These are phyloP conservation scores for Dreissena polymorpha DNA, from an alignment of 1,140 invertebrate species.

Conservation along the genomic window DNA sequence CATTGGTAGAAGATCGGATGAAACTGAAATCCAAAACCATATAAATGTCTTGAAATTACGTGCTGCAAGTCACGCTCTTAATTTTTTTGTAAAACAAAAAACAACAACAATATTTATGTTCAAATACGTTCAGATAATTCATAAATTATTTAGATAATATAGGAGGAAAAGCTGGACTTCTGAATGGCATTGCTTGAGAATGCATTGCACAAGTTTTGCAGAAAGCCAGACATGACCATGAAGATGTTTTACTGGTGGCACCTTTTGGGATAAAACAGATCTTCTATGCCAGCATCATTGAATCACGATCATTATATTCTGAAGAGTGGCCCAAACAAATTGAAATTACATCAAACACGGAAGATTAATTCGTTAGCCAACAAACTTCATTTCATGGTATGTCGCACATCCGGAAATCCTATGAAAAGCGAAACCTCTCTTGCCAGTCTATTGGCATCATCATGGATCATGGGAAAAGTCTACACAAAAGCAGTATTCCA, in stretches of 20 bases:
- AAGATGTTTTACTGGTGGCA: constrained; percentile 29
- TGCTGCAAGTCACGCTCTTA: neutral
- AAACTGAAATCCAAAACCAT: constrained; percentile 6
- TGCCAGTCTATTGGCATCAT: too few relatives aligned
- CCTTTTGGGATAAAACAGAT: constrained; percentile 48
- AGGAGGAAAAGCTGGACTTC: neutral
- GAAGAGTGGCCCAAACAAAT: too few relatives aligned
- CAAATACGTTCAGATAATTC: neutral
- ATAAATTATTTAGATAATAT: neutral
- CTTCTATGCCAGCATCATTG: constrained; percentile 18
- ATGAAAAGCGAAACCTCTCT: too few relatives aligned
- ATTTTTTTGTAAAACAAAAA: constrained; percentile 3
- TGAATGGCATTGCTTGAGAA: neutral
- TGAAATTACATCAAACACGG: too few relatives aligned
- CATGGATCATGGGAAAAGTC: too few relatives aligned
- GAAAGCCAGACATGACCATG: constrained; percentile 14
- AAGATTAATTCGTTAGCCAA: too few relatives aligned
- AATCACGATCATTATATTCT: too few relatives aligned
- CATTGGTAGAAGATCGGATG: constrained; percentile 30
- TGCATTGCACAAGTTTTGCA: constrained; percentile 20
- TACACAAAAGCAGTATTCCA: too few relatives aligned
- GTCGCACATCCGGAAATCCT: too few relatives aligned
- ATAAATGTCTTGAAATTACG: constrained; percentile 26
- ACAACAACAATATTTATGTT: neutral
- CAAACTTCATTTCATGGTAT: too few relatives aligned